A percentile compares a stretch with the other conserved stretches of the same genome.
These are phyloP conservation scores for Leptinotarsa tumamoca DNA, from an alignment of 2,888 invertebrate genomes.

Conservation along the genomic window DNA sequence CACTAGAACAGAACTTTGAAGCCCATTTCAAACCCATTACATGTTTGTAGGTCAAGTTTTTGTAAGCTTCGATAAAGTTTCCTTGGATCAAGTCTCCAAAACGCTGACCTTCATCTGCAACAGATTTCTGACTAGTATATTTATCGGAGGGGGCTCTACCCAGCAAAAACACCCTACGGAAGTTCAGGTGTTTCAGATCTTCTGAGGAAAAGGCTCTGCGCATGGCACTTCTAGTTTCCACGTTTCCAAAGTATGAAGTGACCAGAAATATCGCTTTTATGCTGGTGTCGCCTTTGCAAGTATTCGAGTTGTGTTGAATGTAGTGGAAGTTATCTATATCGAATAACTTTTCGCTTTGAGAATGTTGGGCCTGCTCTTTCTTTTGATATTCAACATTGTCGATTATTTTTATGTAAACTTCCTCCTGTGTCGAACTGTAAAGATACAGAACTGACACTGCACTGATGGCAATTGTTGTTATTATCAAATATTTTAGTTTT, in stretches of 20 bases:
- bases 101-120: constrained; percentile 73
- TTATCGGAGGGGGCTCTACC: constrained; percentile 72
- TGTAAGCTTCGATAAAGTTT: constrained; percentile 80
- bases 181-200: constrained; percentile 71
- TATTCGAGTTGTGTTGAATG: constrained; percentile 51
- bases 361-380: constrained; percentile 1
- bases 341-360: constrained; percentile 49
- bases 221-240: constrained; percentile 77
- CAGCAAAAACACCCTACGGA: constrained; percentile 77
- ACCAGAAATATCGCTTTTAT: constrained; percentile 70
- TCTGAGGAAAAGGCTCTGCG: constrained; percentile 74
- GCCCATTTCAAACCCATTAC: constrained; percentile 86
- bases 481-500: constrained; percentile 19
- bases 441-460: constrained; percentile 14
- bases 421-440: constrained; percentile 23
- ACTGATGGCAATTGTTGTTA: background rate
- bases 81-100: constrained; percentile 82
- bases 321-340: constrained; percentile 55
- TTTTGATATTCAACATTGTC: constrained; percentile 8
- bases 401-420: constrained; percentile 17
- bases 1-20: constrained; percentile 71
- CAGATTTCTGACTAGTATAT: constrained; percentile 70
- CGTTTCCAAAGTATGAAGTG: constrained; percentile 82
- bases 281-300: constrained; percentile 50
- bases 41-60: constrained; percentile 86